Conservation (phyloP, 2,113 vertebrate genomes). For the Tachysurus fulvidraco region DNA sequence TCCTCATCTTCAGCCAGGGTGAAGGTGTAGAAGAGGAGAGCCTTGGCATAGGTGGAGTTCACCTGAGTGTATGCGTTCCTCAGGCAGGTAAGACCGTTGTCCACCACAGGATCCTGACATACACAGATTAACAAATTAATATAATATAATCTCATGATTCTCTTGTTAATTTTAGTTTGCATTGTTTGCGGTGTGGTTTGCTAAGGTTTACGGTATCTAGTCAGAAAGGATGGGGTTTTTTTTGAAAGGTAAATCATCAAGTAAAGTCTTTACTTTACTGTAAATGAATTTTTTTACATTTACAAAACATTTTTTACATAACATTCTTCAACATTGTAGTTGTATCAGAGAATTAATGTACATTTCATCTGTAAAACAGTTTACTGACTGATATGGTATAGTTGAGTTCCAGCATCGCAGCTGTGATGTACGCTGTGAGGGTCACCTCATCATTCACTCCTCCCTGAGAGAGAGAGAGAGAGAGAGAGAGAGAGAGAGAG, state of each 20-base stretch:
- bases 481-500: not conserved
- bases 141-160: not conserved
- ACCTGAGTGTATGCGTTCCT: constrained; percentile 34
- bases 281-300: not conserved
- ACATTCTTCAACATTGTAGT: too few relatives aligned
- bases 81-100: constrained; percentile 75
- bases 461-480: constrained; percentile 67
- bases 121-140: not conserved
- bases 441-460: constrained; percentile 81
- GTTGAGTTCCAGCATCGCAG: constrained; percentile 79
- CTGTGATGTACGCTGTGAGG: constrained; percentile 76
- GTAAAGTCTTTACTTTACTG: not conserved
- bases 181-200: not conserved
- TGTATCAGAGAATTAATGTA: not conserved
- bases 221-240: not conserved
- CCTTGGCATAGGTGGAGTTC: constrained; percentile 73
- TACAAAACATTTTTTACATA: too few relatives aligned
- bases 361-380: not conserved
- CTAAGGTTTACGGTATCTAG: not conserved
- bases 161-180: not conserved
- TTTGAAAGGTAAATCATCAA: not conserved
- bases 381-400: constrained; percentile 64
- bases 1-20: constrained; percentile 74
- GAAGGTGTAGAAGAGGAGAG: constrained; percentile 84
- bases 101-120: constrained; percentile 68